These are phyloP conservation scores for Lasiurus cinereus DNA, from an alignment of 2,113 vertebrate genomes.

Conservation along the genomic window DNA sequence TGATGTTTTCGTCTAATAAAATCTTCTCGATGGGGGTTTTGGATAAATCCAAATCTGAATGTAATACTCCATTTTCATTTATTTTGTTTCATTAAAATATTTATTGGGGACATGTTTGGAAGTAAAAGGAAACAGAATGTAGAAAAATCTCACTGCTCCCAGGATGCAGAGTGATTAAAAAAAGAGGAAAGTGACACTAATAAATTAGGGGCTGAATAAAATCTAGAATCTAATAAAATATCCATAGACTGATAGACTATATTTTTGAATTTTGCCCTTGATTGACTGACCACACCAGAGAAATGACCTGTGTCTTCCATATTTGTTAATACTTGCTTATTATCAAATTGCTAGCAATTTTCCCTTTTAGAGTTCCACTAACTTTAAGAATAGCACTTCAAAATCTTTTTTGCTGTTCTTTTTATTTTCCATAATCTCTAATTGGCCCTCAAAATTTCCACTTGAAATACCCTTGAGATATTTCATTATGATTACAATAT, in stretches of 20 bases:
- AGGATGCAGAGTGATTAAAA: not conserved
- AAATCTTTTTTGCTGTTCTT: not conserved
- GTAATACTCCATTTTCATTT: not conserved
- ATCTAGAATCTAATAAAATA: not conserved
- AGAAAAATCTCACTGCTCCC: not conserved
- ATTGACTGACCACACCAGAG: not conserved
- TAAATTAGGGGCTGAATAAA: not conserved
- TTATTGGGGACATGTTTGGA: not conserved
- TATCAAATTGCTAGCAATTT: not conserved
- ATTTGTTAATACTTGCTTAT: not conserved
- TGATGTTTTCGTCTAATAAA: not conserved
- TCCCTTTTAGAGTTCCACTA: not conserved
- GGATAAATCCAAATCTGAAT: conserved; percentile 6
- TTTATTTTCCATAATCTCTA: conserved; percentile 7
- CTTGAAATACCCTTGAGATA: not conserved
- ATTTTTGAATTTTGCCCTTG: not conserved
- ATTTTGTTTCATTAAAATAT: conserved; percentile 34
- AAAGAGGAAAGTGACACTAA: conserved; percentile 6
- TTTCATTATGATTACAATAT: not conserved
- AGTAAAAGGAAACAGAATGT: conserved; percentile 10
- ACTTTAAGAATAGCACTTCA: not conserved
- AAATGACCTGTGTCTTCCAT: not conserved
- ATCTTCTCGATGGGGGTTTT: not conserved
- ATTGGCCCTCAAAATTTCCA: not conserved
- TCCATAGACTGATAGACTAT: not conserved